phyloP scores from a whole-genome alignment of 2,797 vertebrate species.

The Pantherophis alleghaniensis region DNA sequence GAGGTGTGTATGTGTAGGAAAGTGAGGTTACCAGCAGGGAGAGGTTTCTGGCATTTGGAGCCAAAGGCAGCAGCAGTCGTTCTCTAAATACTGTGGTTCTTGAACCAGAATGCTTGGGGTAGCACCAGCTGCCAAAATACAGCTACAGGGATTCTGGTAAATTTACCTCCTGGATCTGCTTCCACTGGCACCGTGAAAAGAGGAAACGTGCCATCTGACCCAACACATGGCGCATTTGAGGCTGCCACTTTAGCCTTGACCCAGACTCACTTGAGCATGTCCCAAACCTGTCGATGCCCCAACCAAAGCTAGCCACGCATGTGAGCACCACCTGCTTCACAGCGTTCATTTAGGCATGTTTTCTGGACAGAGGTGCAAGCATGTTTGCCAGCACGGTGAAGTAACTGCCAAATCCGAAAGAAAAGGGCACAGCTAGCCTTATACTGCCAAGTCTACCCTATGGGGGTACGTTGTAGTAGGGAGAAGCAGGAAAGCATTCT shows the following conservation, averaged over 20 bases:
- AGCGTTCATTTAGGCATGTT: neutral
- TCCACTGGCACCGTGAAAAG: neutral
- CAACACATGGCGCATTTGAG: neutral
- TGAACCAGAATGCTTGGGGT: neutral
- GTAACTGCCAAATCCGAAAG: neutral
- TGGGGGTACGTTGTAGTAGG: neutral
- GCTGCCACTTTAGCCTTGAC: neutral
- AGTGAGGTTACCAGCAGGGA: no score
- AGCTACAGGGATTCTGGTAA: neutral
- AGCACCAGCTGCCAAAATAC: neutral
- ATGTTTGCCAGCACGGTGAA: neutral
- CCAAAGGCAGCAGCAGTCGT: rapidly evolving
- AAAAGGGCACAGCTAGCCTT: neutral
- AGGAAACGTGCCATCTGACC: neutral
- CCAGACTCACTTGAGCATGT: neutral
- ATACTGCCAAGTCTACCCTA: neutral
- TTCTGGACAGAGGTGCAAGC: neutral
- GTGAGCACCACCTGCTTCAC: neutral
- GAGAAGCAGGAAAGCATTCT: neutral
- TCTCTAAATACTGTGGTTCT: neutral
- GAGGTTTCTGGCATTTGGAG: neutral
- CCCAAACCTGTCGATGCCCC: neutral
- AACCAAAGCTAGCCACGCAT: neutral
- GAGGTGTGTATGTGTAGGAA: neutral
- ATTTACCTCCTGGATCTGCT: neutral